Evolutionary conservation across 1,140 invertebrate genomes (phyloP).

Genomic region (Meloidogyne chitwoodi): DNA sequence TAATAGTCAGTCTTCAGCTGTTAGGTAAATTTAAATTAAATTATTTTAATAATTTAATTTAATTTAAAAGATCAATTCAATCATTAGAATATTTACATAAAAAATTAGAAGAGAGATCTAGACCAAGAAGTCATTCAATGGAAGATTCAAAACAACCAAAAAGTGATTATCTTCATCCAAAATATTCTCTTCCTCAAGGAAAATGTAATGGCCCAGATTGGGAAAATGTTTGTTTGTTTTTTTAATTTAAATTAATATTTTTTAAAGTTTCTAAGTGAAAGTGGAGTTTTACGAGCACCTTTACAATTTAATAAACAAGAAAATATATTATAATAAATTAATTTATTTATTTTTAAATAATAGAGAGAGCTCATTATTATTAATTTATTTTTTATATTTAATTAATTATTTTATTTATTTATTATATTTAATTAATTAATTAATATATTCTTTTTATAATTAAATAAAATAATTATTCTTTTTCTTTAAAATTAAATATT

Average conservation of each 20-base stretch:
- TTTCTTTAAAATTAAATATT: no score
- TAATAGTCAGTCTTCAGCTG: neutral
- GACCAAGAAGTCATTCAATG: neutral
- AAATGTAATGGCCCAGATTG: neutral
- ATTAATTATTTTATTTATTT: no score
- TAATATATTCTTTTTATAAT: no score
- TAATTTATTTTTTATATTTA: no score
- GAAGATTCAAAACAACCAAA: neutral
- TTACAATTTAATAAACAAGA: neutral
- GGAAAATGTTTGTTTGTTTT: neutral
- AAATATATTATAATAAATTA: neutral
- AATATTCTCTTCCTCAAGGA: constrained; percentile 18
- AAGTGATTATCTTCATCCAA: constrained; percentile 22
- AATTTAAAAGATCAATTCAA: neutral
- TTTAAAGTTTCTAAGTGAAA: neutral
- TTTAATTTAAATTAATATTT: neutral
- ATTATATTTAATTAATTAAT: no score
- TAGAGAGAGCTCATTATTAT: no score
- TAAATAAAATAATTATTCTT: no score
- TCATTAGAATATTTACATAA: neutral
- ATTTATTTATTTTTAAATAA: no score
- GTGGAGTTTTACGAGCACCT: neutral
- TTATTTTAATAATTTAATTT: neutral
- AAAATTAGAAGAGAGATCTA: neutral
- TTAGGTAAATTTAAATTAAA: neutral